Evolutionary conservation across 2,113 vertebrate species (phyloP), one percentile per base, ranked within the genome.

Genomic region (Nicator chloris): DNA sequence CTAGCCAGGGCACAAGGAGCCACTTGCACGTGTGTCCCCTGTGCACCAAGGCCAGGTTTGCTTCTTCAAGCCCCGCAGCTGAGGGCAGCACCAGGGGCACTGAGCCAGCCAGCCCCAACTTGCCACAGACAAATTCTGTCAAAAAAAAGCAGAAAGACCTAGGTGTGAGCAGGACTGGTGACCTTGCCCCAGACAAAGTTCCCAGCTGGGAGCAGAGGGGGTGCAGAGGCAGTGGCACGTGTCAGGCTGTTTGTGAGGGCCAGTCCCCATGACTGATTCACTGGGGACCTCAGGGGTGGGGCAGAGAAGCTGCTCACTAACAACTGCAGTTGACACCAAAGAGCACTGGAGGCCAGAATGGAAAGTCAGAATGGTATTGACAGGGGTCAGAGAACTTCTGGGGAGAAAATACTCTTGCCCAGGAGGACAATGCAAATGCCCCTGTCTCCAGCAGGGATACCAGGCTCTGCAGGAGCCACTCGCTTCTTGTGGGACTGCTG

Each of bases 21-120:
- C 44, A 10, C 50, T 71, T 4, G 3, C 44, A 45, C 33, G 2
- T 0, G 1, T 3, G 5, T 59, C 40, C 56, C 7, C n/a, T 8
- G 30, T 3, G 3, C 2, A 2, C 17, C 42, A 37, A 64, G 37
- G 82, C 13, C 1, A 1, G 6, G 35, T 35, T 82, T 61, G 40
- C 33, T 9, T 75, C 56, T 63, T 23, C 49, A 33, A 45, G 13
- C 9, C 31, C 45, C 61, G 26, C 31, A 51, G 28, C 31, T 1
- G 7, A 11, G 13, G 11, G 33, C 33, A 60, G 40, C 49, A 57
- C 15, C 0, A 9, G 35, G 39, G 24, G 31, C 13, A 24, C 21
- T 5, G 26, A 79, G 35, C 60, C 49, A 75, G 37, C 42, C 50
- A 50, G 30, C 33, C 45, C 19, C 54, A 45, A 13, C 54, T 86